These are phyloP conservation scores for Didymodactylos carnosus DNA, from an alignment of 2,888 invertebrate species.

Conservation along the genomic window DNA sequence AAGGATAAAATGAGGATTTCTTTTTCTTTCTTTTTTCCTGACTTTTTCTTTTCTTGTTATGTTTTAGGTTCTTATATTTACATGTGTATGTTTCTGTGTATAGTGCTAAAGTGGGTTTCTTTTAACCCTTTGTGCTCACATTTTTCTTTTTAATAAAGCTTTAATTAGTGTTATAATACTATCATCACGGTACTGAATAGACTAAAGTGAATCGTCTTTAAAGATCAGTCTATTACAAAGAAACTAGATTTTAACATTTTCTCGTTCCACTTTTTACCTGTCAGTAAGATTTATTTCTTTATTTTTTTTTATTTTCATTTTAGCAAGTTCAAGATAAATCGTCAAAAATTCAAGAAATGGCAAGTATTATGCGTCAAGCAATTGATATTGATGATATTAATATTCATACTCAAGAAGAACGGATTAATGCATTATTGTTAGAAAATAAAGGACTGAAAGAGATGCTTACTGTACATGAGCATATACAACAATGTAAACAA, in stretches of 20 bases:
- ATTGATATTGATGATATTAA: constrained; percentile 60
- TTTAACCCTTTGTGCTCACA: too few relatives aligned
- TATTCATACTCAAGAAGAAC: constrained; percentile 52
- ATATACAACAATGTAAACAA: background rate
- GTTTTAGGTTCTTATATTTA: too few relatives aligned
- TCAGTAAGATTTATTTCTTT: constrained; percentile 1
- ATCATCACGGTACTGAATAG: too few relatives aligned
- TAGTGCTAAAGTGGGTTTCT: too few relatives aligned
- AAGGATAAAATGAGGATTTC: too few relatives aligned
- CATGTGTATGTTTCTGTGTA: too few relatives aligned
- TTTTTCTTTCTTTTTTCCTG: too few relatives aligned
- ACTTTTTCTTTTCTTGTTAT: too few relatives aligned
- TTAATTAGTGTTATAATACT: too few relatives aligned
- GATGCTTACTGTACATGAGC: constrained; percentile 16
- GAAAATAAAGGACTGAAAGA: constrained; percentile 75
- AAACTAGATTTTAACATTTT: background rate
- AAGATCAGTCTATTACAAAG: background rate
- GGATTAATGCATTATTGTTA: constrained; percentile 54
- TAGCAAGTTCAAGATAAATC: constrained; percentile 27
- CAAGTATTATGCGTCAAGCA: constrained; percentile 71
- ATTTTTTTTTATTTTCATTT: background rate
- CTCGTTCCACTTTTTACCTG: background rate
- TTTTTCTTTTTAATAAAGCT: too few relatives aligned
- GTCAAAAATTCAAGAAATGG: constrained; percentile 84
- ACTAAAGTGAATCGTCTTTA: too few relatives aligned